Conservation (phyloP, 2,888 invertebrate species). For the Meandrusa payeni region DNA sequence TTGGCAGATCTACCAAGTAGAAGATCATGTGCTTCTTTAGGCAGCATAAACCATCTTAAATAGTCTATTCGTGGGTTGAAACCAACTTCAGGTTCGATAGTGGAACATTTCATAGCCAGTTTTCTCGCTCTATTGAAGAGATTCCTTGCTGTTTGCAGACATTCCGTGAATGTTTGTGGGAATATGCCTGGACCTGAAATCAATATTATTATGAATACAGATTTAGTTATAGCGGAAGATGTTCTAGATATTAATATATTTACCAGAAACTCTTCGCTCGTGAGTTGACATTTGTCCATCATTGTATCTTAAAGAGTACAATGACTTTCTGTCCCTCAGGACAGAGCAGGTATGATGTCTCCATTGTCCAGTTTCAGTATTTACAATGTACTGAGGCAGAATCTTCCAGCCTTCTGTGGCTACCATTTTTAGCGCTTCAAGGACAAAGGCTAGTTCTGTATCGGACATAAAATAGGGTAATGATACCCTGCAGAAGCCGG, state of each 20-base stretch:
- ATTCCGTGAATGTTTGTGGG: slow-evolving; percentile 88
- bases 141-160: slow-evolving; percentile 88
- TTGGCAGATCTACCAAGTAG: slow-evolving; percentile 87
- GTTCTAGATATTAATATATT: slow-evolving; percentile 27
- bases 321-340: slow-evolving; percentile 90
- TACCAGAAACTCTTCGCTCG: slow-evolving; percentile 85
- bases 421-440: slow-evolving; percentile 92
- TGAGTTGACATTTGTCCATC: slow-evolving; percentile 88
- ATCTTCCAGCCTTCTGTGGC: slow-evolving; percentile 95
- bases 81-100: slow-evolving; percentile 86
- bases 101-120: slow-evolving; percentile 86
- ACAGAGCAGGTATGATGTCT: slow-evolving; percentile 89
- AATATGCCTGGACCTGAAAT: slow-evolving; percentile 83
- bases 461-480: slow-evolving; percentile 93
- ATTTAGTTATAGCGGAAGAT: neutral
- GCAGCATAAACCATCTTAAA: slow-evolving; percentile 93
- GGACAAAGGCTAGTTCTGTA: slow-evolving; percentile 88
- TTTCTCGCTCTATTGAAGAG: slow-evolving; percentile 89
- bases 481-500: slow-evolving; percentile 92
- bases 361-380: slow-evolving; percentile 95
- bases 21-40: slow-evolving; percentile 91
- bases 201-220: slow-evolving; percentile 8
- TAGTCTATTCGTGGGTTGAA: slow-evolving; percentile 86
- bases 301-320: slow-evolving; percentile 87
- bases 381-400: slow-evolving; percentile 92